Evolutionary conservation across 1,140 invertebrate genomes (phyloP).

Genomic region (Rhagoletis pomonella): DNA sequence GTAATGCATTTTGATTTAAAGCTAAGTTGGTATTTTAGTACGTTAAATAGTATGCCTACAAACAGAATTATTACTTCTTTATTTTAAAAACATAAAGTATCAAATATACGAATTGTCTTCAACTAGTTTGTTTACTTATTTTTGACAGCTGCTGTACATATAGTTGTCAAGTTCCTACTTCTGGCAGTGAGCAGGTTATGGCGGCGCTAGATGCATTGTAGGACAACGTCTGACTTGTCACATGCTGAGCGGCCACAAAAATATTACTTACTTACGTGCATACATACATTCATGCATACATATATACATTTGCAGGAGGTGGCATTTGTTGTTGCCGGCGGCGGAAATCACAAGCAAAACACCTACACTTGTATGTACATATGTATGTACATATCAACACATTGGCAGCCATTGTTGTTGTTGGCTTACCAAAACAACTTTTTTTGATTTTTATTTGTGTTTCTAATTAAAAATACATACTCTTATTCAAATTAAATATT

Average conservation of each 20-base stretch:
- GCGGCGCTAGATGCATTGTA: neutral
- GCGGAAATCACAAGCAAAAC: slow-evolving; percentile 45
- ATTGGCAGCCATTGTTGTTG: slow-evolving; percentile 8
- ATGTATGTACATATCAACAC: neutral
- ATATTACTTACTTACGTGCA: neutral
- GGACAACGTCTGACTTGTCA: slow-evolving; percentile 25
- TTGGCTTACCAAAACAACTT: neutral
- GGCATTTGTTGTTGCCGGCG: neutral
- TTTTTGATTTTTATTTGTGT: slow-evolving; percentile 20
- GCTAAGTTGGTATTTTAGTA: too few species aligned
- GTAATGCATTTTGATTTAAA: too few species aligned
- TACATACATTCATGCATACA: neutral
- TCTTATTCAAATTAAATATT: slow-evolving; percentile 36
- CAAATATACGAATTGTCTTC: too few species aligned
- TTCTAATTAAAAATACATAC: slow-evolving; percentile 43
- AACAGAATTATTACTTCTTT: too few species aligned
- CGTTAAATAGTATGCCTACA: too few species aligned
- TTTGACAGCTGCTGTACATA: neutral
- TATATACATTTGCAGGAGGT: neutral
- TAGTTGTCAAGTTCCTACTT: neutral
- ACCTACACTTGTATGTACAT: neutral
- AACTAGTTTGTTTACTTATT: too few species aligned
- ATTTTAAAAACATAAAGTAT: too few species aligned
- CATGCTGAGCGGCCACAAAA: neutral
- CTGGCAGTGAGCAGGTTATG: neutral